These are phyloP conservation scores for Calcarius lapponicus DNA, from an alignment of 2,797 vertebrate species.

Conservation along the genomic window DNA sequence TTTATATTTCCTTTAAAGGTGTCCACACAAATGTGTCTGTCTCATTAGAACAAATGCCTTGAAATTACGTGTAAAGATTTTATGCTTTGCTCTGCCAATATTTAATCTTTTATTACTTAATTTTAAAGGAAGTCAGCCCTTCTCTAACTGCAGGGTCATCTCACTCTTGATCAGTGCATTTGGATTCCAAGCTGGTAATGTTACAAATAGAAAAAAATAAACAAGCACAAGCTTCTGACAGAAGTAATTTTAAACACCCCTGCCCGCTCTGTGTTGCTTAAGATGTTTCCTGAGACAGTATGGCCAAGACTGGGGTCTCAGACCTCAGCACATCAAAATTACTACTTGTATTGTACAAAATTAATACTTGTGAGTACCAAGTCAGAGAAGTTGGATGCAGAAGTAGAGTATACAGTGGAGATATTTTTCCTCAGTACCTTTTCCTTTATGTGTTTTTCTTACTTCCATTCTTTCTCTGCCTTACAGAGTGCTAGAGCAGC, in stretches of 20 bases:
- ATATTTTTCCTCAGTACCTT: background rate
- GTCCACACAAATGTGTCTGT: background rate
- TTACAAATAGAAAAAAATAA: background rate
- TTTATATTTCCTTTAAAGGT: background rate
- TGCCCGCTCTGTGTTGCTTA: background rate
- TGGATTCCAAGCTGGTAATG: background rate
- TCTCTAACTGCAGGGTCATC: background rate
- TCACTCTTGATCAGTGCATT: background rate
- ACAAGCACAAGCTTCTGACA: background rate
- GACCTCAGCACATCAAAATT: background rate
- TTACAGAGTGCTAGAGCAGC: background rate
- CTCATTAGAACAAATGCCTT: background rate
- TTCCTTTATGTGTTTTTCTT: background rate
- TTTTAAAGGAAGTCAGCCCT: background rate
- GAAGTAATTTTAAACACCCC: background rate
- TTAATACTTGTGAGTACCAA: background rate
- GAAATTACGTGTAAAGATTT: background rate
- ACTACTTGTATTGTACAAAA: background rate
- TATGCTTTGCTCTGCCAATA: background rate
- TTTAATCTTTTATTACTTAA: background rate
- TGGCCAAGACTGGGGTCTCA: rapidly evolving
- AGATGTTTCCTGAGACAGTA: background rate
- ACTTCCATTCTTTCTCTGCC: background rate
- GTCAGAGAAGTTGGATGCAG: background rate
- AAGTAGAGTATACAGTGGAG: background rate